Evolutionary conservation across 2,888 invertebrate genomes (phyloP).

Genomic region (Campoletis raptor): DNA sequence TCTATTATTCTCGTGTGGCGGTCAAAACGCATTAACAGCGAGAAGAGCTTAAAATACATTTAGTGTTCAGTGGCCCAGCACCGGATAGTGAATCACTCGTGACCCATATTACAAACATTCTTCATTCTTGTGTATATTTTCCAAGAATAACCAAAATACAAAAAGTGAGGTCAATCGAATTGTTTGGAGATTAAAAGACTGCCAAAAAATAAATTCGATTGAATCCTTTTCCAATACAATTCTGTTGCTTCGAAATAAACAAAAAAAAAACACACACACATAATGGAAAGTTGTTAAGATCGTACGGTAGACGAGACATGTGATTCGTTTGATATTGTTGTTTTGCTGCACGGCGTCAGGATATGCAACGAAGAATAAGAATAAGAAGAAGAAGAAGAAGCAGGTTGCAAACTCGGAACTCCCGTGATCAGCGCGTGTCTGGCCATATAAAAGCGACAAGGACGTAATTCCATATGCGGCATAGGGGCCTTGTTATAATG

Average conservation of each 20-base stretch:
- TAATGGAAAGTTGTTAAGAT: not conserved
- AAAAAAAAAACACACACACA: no score
- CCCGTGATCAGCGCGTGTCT: slow-evolving; percentile 75
- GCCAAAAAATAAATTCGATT: not conserved
- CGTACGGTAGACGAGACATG: not conserved
- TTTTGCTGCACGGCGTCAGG: slow-evolving; percentile 30
- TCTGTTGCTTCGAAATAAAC: no score
- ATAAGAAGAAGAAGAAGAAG: not conserved
- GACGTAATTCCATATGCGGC: slow-evolving; percentile 75
- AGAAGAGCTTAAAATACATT: slow-evolving; percentile 23
- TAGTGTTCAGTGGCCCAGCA: slow-evolving; percentile 10
- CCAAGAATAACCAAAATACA: slow-evolving; percentile 7
- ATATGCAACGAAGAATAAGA: slow-evolving; percentile 4
- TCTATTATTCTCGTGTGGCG: slow-evolving; percentile 20
- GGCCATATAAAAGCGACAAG: slow-evolving; percentile 79
- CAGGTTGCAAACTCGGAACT: slow-evolving; percentile 56
- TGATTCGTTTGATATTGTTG: slow-evolving; percentile 42
- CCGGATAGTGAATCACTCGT: slow-evolving; percentile 36
- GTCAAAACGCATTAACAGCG: slow-evolving; percentile 14
- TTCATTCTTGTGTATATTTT: slow-evolving; percentile 11
- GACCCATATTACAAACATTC: slow-evolving; percentile 43
- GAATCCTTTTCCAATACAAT: not conserved
- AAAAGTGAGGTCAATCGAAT: slow-evolving; percentile 18
- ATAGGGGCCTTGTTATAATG: slow-evolving; percentile 74
- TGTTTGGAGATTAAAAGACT: not conserved